Conservation (phyloP, 2,113 vertebrate genomes). For the Kryptolebias marmoratus region DNA sequence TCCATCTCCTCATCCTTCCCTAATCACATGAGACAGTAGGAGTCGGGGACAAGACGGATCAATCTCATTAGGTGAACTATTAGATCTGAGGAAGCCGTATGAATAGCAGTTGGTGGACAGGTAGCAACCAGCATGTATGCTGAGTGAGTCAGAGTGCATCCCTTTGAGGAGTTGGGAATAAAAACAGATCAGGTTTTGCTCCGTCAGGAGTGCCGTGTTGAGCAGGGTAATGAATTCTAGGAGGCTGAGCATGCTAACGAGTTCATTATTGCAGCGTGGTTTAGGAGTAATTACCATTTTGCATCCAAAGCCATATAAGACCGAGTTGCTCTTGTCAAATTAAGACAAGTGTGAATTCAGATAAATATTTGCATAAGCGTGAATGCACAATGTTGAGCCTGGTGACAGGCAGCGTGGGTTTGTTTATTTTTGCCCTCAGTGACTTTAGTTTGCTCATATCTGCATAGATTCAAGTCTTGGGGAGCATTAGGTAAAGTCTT, state of each 20-base stretch:
- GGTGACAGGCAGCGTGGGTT: constrained; percentile 18
- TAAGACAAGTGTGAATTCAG: constrained; percentile 64
- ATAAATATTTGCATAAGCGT: constrained; percentile 71
- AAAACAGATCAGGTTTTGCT: constrained; percentile 65
- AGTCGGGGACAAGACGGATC: constrained; percentile 24
- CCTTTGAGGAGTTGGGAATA: constrained; percentile 27
- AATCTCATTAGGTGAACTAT: constrained; percentile 37
- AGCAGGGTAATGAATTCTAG: constrained; percentile 72
- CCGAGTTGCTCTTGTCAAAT: constrained; percentile 68
- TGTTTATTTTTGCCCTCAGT: neutral
- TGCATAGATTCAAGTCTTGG: neutral
- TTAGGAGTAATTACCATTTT: constrained; percentile 79
- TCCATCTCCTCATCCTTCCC: constrained; percentile 3
- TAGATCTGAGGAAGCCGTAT: constrained; percentile 6
- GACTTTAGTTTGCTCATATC: constrained; percentile 5
- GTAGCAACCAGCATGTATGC: constrained; percentile 5
- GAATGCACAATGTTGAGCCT: constrained; percentile 11
- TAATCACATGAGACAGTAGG: constrained; percentile 45
- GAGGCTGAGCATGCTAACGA: constrained; percentile 77
- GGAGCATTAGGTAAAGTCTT: neutral
- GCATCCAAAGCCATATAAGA: constrained; percentile 72
- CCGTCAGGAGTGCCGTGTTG: constrained; percentile 35
- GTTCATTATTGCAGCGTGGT: constrained; percentile 75
- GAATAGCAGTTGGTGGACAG: constrained; percentile 27
- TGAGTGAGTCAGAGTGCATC: constrained; percentile 15